Evolutionary conservation across 1,140 invertebrate genomes (phyloP).

Genomic region (Trichonephila inaurata): DNA sequence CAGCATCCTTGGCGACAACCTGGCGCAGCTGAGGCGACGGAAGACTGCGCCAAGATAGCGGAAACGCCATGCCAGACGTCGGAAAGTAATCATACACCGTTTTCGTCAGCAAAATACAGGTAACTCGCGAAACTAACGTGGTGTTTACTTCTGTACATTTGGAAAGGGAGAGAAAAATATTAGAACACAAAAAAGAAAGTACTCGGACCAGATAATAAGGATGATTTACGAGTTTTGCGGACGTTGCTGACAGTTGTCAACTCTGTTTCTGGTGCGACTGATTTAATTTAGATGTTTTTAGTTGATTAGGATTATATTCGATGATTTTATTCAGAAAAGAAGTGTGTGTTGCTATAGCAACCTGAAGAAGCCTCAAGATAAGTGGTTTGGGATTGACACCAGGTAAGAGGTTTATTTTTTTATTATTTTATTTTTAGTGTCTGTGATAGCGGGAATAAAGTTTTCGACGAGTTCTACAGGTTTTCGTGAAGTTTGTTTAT

Average conservation of each 20-base stretch:
- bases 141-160: neutral
- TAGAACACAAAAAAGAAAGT: neutral
- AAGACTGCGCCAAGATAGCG: constrained; percentile 18
- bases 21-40: constrained; percentile 26
- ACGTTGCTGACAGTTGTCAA: neutral
- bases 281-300: neutral
- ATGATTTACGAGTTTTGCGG: neutral
- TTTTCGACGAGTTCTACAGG: constrained; percentile 17
- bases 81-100: constrained; percentile 39
- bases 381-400: constrained; percentile 29
- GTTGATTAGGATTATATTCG: neutral
- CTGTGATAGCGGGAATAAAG: neutral
- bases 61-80: constrained; percentile 21
- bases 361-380: constrained; percentile 42
- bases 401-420: constrained; percentile 35
- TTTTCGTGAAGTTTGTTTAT: neutral
- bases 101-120: constrained; percentile 33
- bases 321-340: neutral
- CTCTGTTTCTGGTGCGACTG: neutral
- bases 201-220: neutral
- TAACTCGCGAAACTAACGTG: constrained; percentile 38
- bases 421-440: neutral
- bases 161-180: neutral
- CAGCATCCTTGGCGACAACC: constrained; percentile 4
- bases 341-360: constrained; percentile 24